Evolutionary conservation across 2,888 invertebrate species (phyloP), one percentile per base, ranked within the genome.

Genomic region (Barypeithes pellucidus): DNA sequence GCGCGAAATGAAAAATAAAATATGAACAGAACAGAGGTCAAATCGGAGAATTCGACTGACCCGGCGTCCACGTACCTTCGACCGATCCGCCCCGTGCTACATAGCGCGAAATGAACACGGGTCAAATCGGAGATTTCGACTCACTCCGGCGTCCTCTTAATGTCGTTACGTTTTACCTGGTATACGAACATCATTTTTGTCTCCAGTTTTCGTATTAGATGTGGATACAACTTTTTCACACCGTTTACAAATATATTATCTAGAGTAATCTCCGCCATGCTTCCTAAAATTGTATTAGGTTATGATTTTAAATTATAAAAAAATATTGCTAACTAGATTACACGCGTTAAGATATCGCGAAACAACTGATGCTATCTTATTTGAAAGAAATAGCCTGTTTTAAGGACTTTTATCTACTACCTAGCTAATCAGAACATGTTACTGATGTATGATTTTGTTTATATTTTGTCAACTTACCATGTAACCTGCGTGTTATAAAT

Each of bases 321-420:
- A 29, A 29, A 24, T 2, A 2, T 36, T 36, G 9, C 9, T 45
- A 16, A 47, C 9, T 20, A 47, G 47, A 47, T 11, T 47, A 18
- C 20, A 20, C 20, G 20, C 47, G 47, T 47, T 47, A 47, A 47
- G 47, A 47, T 47, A 47, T 9, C 22, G 18, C 20, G 47, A 47
- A 47, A 20, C 20, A 16, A 47, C 47, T 47, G 47, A 20, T 47
- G n/a, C 11, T n/a, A 47, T 47, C 18, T 20, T 1, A 12, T 1
- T 39, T 20, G 8, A 18, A 5, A 12, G 5, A 43, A 43, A 14
- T 43, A 14, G 2, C 8, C 3, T 14, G 14, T 14, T 14, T n/a
- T 47, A 47, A 20, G 20, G 8, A 22, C 20, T 18, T 43, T 47
- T 47, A 47, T 47, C 20, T 20, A 20, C 3, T 20, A 47, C 16